phyloP scores from a whole-genome alignment of 2,797 vertebrate genomes.

The Toxotes lorentzi region DNA sequence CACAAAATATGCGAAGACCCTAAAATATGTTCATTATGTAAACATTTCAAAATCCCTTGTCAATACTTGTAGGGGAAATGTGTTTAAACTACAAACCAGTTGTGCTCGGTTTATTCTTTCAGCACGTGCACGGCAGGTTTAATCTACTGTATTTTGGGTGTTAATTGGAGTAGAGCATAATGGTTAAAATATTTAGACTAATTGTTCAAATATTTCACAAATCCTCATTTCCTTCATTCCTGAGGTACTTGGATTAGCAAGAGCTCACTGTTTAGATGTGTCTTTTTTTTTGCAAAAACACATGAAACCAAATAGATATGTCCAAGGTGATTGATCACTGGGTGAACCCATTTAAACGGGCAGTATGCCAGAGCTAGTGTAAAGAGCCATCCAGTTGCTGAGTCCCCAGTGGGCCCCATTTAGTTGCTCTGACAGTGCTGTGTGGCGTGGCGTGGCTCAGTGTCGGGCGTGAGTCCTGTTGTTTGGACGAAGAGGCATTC shows the following conservation, averaged over 20 bases:
- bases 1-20: slow-evolving; percentile 28
- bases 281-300: slow-evolving; percentile 22
- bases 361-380: slow-evolving; percentile 22
- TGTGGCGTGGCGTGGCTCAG: slow-evolving; percentile 67
- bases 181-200: not conserved
- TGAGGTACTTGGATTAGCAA: slow-evolving; percentile 2
- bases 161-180: not conserved
- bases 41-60: slow-evolving; percentile 22
- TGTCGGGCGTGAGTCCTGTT: slow-evolving; percentile 76
- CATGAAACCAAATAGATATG: not conserved
- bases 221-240: slow-evolving; percentile 13
- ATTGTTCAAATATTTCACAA: slow-evolving; percentile 25
- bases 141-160: not conserved
- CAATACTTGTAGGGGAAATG: slow-evolving; percentile 12
- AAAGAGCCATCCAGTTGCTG: slow-evolving; percentile 44
- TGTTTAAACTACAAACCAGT: slow-evolving; percentile 15
- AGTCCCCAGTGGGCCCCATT: slow-evolving; percentile 60
- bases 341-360: slow-evolving; percentile 14
- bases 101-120: not conserved
- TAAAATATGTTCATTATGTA: slow-evolving; percentile 41
- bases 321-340: slow-evolving; percentile 21
- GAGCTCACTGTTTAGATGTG: slow-evolving; percentile 5
- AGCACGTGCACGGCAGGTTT: not conserved
- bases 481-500: slow-evolving; percentile 84
- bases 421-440: slow-evolving; percentile 65